Base-by-base conservation (phyloP, 2,113 vertebrate species). In the Regulus satrapa region DNA sequence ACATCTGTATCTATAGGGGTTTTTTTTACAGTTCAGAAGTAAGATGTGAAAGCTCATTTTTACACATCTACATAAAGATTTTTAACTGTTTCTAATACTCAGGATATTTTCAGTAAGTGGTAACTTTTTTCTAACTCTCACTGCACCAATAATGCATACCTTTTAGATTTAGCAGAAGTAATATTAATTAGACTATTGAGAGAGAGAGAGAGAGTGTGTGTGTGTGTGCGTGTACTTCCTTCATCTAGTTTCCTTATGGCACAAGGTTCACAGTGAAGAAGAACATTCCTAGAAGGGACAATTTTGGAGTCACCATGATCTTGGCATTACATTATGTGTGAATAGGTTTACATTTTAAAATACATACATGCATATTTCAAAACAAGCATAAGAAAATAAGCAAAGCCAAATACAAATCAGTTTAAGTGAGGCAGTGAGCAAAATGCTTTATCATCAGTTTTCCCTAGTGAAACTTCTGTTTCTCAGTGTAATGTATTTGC, bases 21-120 rank as follows among this genome's bases (percentile, higher is more conserved):
- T 91, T 95, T 91, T 95, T 88, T 85, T 61, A 68, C 68, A 85
- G 45, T 19, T 79, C 24, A 67, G 46, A 82, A 91, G 54, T 40
- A 82, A 75, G 32, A 89, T 17, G 11, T 51, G 36, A 94, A 94
- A 92, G 59, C 84, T 96, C 84, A 92, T 48, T 96, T 97, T 95
- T 91, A 76, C 66, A 46, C 58, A 93, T 92, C 87, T 73, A 62
- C 88, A 96, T 76, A 81, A 61, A 95, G 81, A 83, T 49, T 95
- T 94, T 74, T 64, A 72, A 58, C 48, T 79, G 17, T 78, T 95
- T 92, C 85, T 94, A 93, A 93, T 88, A 94, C 64, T 87, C 91
- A 96, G 86, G 77, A 92, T 41, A 91, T 72, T 93, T 89, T 85
- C 48, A 92, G 5, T 55, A 66, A 79, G 48, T 46, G 12, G 18